Percentiles rank a stretch among this genome's conserved stretches.
Evolutionary conservation across 2,888 invertebrate species (phyloP).

Genomic region (Choristoneura rosaceana): DNA sequence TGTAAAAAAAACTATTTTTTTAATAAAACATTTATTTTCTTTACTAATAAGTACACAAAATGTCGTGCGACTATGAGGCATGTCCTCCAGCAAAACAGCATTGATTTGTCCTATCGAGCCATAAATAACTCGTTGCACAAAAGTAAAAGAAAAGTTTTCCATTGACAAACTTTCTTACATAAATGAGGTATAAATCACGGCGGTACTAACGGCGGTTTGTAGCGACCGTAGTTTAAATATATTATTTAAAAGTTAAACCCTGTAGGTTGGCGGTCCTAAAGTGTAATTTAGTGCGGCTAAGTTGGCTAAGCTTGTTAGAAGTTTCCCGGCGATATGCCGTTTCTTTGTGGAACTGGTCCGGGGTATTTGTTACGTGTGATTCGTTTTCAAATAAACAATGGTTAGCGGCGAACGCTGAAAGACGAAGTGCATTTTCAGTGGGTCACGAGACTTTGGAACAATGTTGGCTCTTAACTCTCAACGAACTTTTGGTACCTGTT

Average conservation of each 20-base stretch:
- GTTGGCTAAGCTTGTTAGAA: conserved; percentile 25
- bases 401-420: neutral
- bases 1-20: too few relatives aligned
- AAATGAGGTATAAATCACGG: conserved; percentile 33
- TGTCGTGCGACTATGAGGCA: neutral
- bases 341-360: conserved; percentile 8
- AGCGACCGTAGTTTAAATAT: conserved; percentile 30
- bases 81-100: neutral
- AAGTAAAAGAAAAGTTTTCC: conserved; percentile 25
- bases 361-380: conserved; percentile 1
- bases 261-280: conserved; percentile 13
- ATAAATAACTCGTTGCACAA: conserved; percentile 38
- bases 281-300: conserved; percentile 27
- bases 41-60: neutral
- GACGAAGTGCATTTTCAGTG: neutral
- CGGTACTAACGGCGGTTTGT: conserved; percentile 7
- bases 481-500: too few relatives aligned
- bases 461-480: neutral
- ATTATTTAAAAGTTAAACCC: conserved; percentile 34
- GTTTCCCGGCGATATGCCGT: conserved; percentile 14
- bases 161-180: conserved; percentile 24
- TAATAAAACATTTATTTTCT: too few relatives aligned
- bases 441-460: neutral
- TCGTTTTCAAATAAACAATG: neutral
- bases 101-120: conserved; percentile 18